Evolutionary conservation across 2,113 vertebrate species (phyloP).

Genomic region (Syngnathus floridae): DNA sequence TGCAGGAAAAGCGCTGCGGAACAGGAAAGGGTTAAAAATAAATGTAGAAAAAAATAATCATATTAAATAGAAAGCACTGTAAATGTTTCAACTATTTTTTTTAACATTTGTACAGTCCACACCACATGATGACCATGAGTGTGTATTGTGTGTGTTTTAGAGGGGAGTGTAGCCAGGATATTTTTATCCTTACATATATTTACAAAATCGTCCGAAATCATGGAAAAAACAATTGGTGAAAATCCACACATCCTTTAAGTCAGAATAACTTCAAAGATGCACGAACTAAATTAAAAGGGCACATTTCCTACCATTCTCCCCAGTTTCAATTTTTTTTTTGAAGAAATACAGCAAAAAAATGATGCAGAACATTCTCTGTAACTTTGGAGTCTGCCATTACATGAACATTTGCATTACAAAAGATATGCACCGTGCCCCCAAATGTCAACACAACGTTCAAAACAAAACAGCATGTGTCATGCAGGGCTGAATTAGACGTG

Average conservation of each 20-base stretch:
- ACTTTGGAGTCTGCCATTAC: neutral
- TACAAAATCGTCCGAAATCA: neutral
- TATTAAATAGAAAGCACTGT: conserved; percentile 7
- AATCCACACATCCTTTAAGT: conserved; percentile 3
- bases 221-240: conserved; percentile 18
- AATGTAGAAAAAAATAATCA: conserved; percentile 1
- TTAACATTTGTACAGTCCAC: neutral
- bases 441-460: conserved; percentile 15
- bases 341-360: conserved; percentile 15
- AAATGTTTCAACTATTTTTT: neutral
- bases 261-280: conserved; percentile 30
- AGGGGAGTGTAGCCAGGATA: neutral
- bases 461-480: conserved; percentile 14
- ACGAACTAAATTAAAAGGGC: conserved; percentile 54
- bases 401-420: neutral
- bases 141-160: neutral
- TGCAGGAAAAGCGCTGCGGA: conserved; percentile 91
- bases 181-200: neutral
- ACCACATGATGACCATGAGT: neutral
- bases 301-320: conserved; percentile 33
- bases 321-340: neutral
- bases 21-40: conserved; percentile 26
- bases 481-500: neutral
- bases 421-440: conserved; percentile 1
- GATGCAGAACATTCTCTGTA: neutral